Evolutionary conservation across 2,113 vertebrate species (phyloP).

Genomic region (Pleuronectes platessa): DNA sequence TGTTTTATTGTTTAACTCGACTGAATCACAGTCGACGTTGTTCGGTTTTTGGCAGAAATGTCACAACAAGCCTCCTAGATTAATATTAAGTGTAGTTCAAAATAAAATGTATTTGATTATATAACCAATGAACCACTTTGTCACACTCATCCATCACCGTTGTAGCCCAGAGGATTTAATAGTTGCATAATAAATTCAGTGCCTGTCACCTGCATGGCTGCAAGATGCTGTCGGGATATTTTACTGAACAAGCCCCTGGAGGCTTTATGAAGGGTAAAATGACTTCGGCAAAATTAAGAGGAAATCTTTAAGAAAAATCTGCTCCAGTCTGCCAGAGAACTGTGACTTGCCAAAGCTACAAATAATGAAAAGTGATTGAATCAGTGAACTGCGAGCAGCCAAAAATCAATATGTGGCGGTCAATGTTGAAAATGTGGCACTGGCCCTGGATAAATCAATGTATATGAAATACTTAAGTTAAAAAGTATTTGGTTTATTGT

Average conservation of each 20-base stretch:
- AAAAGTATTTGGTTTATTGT: too few species aligned
- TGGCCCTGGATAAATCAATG: neutral
- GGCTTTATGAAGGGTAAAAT: neutral
- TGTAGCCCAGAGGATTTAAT: neutral
- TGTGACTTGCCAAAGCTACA: neutral
- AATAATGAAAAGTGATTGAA: neutral
- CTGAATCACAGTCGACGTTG: neutral
- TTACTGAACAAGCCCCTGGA: neutral
- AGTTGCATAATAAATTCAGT: neutral
- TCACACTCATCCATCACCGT: neutral
- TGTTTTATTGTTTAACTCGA: neutral
- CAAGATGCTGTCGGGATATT: neutral
- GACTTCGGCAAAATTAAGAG: neutral
- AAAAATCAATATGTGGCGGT: neutral
- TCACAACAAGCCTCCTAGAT: neutral
- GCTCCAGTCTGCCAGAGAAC: neutral
- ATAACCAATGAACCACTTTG: neutral
- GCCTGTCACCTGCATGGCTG: neutral
- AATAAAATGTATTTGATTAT: neutral
- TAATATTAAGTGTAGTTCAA: neutral
- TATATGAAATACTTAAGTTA: neutral
- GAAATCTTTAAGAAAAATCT: neutral
- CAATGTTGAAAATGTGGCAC: neutral
- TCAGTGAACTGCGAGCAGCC: neutral
- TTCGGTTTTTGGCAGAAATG: neutral